Percentiles rank a stretch among this genome's conserved stretches.
These are phyloP conservation scores for Nomada flava DNA, from an alignment of 2,888 invertebrate species.

Conservation along the genomic window DNA sequence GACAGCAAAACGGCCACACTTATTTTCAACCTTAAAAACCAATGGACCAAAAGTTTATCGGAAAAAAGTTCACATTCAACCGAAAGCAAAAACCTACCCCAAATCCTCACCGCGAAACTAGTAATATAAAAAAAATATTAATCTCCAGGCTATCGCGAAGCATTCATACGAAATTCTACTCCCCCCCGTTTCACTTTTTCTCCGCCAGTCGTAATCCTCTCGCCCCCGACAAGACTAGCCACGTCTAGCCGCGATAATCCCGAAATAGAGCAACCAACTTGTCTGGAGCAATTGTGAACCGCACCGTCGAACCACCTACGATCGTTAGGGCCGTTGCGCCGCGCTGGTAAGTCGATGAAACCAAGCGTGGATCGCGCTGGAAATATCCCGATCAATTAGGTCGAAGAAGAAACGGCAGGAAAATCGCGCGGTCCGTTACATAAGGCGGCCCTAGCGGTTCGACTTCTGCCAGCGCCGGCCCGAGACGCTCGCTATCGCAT, in stretches of 20 bases:
- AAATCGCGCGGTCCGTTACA: constrained; percentile 42
- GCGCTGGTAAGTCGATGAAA: not conserved
- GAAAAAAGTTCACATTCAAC: no score
- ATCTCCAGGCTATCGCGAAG: no score
- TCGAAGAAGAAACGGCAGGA: constrained; percentile 16
- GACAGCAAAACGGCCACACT: no score
- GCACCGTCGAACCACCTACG: constrained; percentile 18
- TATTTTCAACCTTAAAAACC: no score
- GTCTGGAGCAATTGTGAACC: constrained; percentile 18
- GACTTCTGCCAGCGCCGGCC: constrained; percentile 7
- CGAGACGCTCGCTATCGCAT: constrained; percentile 73
- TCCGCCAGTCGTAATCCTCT: not conserved
- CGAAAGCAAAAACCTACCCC: no score
- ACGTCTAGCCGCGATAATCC: constrained; percentile 20
- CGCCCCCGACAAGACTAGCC: not conserved
- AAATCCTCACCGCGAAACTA: no score
- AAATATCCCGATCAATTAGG: constrained; percentile 36
- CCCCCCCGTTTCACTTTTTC: no score
- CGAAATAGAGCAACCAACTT: constrained; percentile 24
- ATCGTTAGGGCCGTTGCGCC: not conserved
- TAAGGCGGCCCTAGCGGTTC: constrained; percentile 46
- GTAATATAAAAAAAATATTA: no score
- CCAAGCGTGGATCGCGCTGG: constrained; percentile 5
- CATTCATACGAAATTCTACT: no score
- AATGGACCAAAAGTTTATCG: no score